These are phyloP conservation scores for Urophycis tenuis DNA, from an alignment of 2,797 vertebrate genomes.

Conservation along the genomic window DNA sequence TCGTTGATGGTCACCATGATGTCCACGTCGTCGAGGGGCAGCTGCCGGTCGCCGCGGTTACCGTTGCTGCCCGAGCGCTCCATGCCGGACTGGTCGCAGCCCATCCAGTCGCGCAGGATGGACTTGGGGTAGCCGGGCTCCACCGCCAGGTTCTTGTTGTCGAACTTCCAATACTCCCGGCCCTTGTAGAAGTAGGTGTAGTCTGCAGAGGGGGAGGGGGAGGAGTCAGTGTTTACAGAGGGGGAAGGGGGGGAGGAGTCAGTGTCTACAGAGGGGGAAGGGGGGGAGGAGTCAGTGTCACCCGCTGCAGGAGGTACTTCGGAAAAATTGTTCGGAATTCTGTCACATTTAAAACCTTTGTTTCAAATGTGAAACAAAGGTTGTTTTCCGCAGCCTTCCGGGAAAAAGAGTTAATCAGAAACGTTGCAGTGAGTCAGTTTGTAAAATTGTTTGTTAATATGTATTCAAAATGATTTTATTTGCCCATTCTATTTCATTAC, in stretches of 20 bases:
- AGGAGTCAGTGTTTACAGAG: not conserved
- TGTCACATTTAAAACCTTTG: no score
- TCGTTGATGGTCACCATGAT: conserved; percentile 98
- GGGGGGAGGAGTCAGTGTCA: no score
- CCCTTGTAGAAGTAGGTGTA: conserved; percentile 99
- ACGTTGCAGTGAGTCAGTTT: no score
- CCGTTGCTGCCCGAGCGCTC: conserved; percentile 63
- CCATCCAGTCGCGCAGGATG: conserved; percentile 97
- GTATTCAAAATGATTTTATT: not conserved
- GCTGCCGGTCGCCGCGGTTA: conserved; percentile 85
- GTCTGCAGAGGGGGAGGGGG: conserved; percentile 63
- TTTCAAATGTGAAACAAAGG: no score
- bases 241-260: no score
- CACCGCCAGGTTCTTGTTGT: conserved; percentile 94
- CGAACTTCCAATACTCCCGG: conserved; percentile 98
- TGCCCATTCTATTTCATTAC: not conserved
- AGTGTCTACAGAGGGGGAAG: accelerated
- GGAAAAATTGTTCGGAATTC: not conserved
- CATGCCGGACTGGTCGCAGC: conserved; percentile 89
- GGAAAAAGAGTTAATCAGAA: no score
- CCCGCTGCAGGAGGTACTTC: not conserved
- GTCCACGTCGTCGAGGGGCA: conserved; percentile 88
- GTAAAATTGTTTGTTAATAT: no score
- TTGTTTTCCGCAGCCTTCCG: no score
- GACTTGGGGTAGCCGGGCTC: conserved; percentile 93